Percentiles rank a stretch among this genome's conserved stretches.
These are phyloP conservation scores for Dinocampus coccinellae DNA, from an alignment of 2,888 invertebrate genomes.

Conservation along the genomic window DNA sequence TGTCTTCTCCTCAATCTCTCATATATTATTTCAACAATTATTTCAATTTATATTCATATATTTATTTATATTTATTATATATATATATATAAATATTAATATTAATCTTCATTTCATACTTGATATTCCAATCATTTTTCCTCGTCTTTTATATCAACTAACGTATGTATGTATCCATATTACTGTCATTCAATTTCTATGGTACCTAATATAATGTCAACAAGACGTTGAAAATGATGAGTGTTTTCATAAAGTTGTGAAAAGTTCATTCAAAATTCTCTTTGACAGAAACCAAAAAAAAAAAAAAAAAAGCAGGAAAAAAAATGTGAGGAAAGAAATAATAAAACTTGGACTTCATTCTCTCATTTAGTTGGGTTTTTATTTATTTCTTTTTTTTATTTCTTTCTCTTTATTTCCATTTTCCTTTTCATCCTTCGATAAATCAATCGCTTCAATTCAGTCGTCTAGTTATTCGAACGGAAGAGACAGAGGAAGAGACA, in stretches of 20 bases:
- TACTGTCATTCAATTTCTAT: neutral
- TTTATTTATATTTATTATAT: no score
- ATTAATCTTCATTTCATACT: neutral
- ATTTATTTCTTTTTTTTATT: neutral
- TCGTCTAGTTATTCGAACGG: slow-evolving; percentile 35
- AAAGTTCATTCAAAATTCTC: neutral
- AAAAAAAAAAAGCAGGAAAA: no score
- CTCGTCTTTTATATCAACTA: neutral
- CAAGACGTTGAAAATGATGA: no score
- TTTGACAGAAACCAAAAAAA: neutral
- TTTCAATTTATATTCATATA: neutral
- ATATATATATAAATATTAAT: neutral
- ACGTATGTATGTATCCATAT: neutral
- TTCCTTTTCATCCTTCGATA: slow-evolving; percentile 13
- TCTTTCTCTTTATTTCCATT: neutral
- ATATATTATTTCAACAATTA: slow-evolving; percentile 6
- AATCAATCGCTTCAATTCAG: slow-evolving; percentile 30
- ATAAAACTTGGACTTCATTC: neutral
- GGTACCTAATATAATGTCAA: no score
- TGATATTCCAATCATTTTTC: neutral
- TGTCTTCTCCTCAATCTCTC: neutral
- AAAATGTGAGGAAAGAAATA: neutral
- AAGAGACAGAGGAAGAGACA: no score
- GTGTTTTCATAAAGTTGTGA: neutral
- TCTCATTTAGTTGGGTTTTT: neutral